Evolutionary conservation across 2,888 invertebrate species (phyloP).

Genomic region (Fragum fragum): DNA sequence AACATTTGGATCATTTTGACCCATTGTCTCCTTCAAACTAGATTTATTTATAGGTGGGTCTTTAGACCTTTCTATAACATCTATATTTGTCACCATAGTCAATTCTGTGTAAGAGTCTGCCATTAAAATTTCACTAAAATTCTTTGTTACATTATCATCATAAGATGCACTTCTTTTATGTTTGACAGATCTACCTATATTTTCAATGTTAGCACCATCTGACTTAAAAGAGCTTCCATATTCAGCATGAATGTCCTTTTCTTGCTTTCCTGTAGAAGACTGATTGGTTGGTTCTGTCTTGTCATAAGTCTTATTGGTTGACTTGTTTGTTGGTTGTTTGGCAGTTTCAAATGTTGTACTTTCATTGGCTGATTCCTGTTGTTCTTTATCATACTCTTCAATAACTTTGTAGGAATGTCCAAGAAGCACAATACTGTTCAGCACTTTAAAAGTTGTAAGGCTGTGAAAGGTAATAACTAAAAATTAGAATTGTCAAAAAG

Average conservation of each 20-base stretch:
- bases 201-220: not conserved
- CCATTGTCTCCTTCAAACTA: not conserved
- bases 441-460: constrained; percentile 88
- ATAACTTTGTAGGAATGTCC: constrained; percentile 93
- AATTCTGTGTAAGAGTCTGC: constrained; percentile 60
- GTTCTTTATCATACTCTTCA: constrained; percentile 40
- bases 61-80: constrained; percentile 45
- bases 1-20: constrained; percentile 4
- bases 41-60: constrained; percentile 3
- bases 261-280: not conserved
- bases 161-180: constrained; percentile 43
- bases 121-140: constrained; percentile 55
- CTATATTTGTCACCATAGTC: constrained; percentile 45
- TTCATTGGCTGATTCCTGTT: constrained; percentile 46
- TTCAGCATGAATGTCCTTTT: constrained; percentile 7
- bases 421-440: constrained; percentile 95
- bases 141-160: constrained; percentile 35
- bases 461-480: constrained; percentile 70
- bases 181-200: not conserved
- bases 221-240: not conserved
- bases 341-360: constrained; percentile 11
- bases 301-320: constrained; percentile 14
- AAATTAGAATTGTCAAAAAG: too few relatives aligned
- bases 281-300: not conserved
- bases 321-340: not conserved